Conservation (phyloP, 2,888 invertebrate species). For the Gari tellinella region DNA sequence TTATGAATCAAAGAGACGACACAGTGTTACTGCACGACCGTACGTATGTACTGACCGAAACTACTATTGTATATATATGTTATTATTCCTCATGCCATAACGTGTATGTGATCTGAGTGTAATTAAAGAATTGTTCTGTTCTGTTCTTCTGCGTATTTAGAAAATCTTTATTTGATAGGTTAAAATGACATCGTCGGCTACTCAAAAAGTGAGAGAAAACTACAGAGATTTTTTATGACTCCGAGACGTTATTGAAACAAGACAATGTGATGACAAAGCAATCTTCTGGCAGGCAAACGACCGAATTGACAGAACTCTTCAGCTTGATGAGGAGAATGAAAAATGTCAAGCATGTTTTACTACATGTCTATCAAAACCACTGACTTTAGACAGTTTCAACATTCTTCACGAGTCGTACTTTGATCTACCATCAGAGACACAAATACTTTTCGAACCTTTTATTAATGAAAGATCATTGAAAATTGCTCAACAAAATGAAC, state of each 20-base stretch:
- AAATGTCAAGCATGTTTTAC: slow-evolving; percentile 4
- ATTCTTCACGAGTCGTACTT: slow-evolving; percentile 27
- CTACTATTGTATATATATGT: too few species aligned
- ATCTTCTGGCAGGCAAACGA: background rate
- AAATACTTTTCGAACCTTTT: slow-evolving; percentile 26
- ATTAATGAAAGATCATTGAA: slow-evolving; percentile 23
- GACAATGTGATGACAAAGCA: background rate
- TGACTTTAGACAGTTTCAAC: slow-evolving; percentile 12
- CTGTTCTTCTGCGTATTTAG: too few species aligned
- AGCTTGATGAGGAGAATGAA: background rate
- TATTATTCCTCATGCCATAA: too few species aligned
- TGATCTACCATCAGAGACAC: slow-evolving; percentile 29
- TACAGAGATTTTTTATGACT: slow-evolving; percentile 19
- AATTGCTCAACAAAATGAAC: background rate
- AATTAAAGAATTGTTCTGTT: too few species aligned
- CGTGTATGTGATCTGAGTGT: too few species aligned
- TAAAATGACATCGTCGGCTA: slow-evolving; percentile 1
- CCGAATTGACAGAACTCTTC: slow-evolving; percentile 17
- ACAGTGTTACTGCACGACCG: too few species aligned
- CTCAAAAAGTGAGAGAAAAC: slow-evolving; percentile 2
- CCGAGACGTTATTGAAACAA: slow-evolving; percentile 23
- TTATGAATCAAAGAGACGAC: slow-evolving; percentile 14
- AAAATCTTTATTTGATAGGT: background rate
- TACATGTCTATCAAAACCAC: background rate
- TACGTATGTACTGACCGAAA: too few species aligned